Percentiles rank a stretch among this genome's conserved stretches.
phyloP scores from a whole-genome alignment of 1,140 invertebrate species.

The Calliopsis andreniformis region DNA sequence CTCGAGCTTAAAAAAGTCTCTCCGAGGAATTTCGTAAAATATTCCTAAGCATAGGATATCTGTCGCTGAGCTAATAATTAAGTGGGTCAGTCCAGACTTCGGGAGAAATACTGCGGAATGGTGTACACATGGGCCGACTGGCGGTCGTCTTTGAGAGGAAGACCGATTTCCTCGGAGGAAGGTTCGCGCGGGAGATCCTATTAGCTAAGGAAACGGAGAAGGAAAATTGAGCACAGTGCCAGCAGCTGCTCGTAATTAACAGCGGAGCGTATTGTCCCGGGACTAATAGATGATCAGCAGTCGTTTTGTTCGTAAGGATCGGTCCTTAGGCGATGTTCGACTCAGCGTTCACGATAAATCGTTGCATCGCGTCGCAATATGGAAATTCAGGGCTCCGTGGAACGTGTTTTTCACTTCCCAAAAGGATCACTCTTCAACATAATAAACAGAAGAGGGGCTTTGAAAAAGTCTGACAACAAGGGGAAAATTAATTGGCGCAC shows the following conservation, averaged over 20 bases:
- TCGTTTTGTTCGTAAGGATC: conserved; percentile 22
- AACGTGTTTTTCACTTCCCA: too few relatives aligned
- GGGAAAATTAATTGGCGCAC: conserved; percentile 43
- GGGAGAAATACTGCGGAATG: conserved; percentile 35
- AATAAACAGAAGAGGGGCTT: not conserved
- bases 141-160: not conserved
- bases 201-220: not conserved
- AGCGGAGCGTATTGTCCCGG: conserved; percentile 14
- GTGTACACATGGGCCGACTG: conserved; percentile 52
- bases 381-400: not conserved
- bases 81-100: conserved; percentile 31
- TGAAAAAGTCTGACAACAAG: not conserved
- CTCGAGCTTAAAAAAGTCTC: not conserved
- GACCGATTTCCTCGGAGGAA: not conserved
- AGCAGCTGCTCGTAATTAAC: conserved; percentile 41
- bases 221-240: conserved; percentile 5
- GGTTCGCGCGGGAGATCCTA: not conserved
- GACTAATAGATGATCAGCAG: conserved; percentile 37
- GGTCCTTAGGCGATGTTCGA: conserved; percentile 26
- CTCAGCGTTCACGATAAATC: conserved; percentile 24
- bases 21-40: conserved; percentile 43
- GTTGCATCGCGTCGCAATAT: not conserved
- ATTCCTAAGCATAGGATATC: conserved; percentile 39
- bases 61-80: conserved; percentile 46
- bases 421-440: not conserved